Evolutionary conservation across 2,888 invertebrate genomes (phyloP), one percentile per base, ranked within the genome.

Genomic region (Tetranychus piercei): DNA sequence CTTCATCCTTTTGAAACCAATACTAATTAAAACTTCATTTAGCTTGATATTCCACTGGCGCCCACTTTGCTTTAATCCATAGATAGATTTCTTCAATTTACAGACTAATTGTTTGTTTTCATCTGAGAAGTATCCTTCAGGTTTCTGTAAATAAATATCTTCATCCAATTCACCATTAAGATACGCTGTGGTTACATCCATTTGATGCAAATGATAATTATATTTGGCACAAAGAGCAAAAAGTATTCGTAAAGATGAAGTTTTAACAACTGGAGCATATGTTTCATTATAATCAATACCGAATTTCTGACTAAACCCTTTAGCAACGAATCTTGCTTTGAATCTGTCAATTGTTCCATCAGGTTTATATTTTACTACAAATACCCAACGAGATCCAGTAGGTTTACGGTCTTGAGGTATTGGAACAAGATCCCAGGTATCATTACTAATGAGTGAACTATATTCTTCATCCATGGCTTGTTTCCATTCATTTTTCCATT

Each of bases 281-380:
- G 78, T 79, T 73, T 79, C 78, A 44, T 71, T 74, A 72, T 76
- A 79, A 71, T 80, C 78, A 9, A 80, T 74, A 11, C 78, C 76
- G 7, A 71, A 67, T 44, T 72, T 55, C 69, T 80, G 78, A 7
- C 75, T 69, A 43, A 45, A 80, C 2, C 79, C 78, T 44, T 78
- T 77, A 6, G 78, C 78, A 34, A 80, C 79, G 44, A 79, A 74
- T 18, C 78, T 23, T 6, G 75, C 77, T 74, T 79, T 78, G 76
- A 76, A 79, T 15, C 76, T 43, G 55, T 79, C 77, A 45, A 77
- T 65, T n/a, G 18, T 45, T 3, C 79, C 78, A 69, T 77, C 75
- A 9, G 74, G 44, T 22, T 76, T 72, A 9, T 73, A 23, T 71
- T 80, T 79, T n/a, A 76, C 74, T 73, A 76, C 78, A 65, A 77